Evolutionary conservation across 2,113 vertebrate genomes (phyloP), one percentile per base, ranked within the genome.

Genomic region (Paralichthys olivaceus): DNA sequence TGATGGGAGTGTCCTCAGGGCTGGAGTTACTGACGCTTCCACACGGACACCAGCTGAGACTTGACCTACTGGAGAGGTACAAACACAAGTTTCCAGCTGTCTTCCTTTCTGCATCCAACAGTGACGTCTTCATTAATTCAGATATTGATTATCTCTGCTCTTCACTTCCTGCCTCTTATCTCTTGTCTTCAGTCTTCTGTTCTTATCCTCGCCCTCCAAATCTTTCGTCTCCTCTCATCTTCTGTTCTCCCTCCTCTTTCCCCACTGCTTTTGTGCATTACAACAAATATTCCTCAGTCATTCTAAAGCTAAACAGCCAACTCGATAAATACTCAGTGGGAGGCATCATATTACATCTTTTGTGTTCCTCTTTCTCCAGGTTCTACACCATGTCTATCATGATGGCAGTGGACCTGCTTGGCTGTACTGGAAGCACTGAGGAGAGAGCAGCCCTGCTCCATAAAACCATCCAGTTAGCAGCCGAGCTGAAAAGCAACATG

Each of bases 341-440:
- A 49, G 20, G 14, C 22, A 56, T 62, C 70, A 56, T 54, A 37
- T 66, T 29, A 26, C 29, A 60, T 4, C 43, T 60, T 32, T 47
- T 64, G 49, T 34, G 1, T 13, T 28, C n/a, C 9, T 81, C 26
- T 58, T 19, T 19, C 13, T 23, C 64, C 77, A 99, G 98, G 93
- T 99, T 98, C 88, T 96, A 97, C 90, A 99, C 98, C 85, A 98
- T 99, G 98, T 97, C 98, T 63, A 98, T 99, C 86, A 97, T 97
- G 97, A 96, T 98, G 28, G 97, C 98, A 0, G 97, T 99, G 88
- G 98, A 99, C 84, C 96, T 99, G 83, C 92, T 99, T 70, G 98
- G 98, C 86, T 99, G 98, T 71, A 98, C 98, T 0, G 98, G 98
- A 54, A 98, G 96, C 51, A 97, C 92, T 0, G 97, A 98, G 88